phyloP scores from a whole-genome alignment of 2,888 invertebrate genomes.

The Mystacides longicornis region DNA sequence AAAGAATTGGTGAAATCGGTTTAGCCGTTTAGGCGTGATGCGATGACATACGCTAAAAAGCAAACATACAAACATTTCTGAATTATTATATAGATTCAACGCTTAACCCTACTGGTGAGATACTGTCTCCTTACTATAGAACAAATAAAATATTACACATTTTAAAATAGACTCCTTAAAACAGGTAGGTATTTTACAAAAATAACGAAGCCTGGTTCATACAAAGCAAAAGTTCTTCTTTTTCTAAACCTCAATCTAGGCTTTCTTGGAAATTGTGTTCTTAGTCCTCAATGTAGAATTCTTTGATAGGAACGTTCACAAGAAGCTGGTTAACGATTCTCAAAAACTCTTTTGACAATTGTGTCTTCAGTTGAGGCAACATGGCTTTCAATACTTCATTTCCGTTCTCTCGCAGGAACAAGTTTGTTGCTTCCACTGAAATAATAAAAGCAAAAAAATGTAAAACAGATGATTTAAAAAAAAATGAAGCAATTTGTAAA shows the following conservation, averaged over 20 bases:
- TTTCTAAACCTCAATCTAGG: background rate
- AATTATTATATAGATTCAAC: no score
- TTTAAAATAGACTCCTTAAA: no score
- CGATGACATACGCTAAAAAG: no score
- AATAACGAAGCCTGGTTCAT: background rate
- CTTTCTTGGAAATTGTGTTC: background rate
- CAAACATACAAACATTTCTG: no score
- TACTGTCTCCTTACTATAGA: no score
- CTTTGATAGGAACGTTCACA: constrained; percentile 54
- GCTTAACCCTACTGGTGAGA: no score
- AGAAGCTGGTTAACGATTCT: constrained; percentile 59
- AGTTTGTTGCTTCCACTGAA: constrained; percentile 63
- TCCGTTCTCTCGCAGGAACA: constrained; percentile 62
- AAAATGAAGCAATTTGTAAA: no score
- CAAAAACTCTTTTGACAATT: constrained; percentile 55
- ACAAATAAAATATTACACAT: no score
- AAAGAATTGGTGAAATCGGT: no score
- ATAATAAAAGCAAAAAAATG: constrained; percentile 17
- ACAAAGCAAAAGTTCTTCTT: background rate
- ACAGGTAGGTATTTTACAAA: no score
- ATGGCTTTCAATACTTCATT: constrained; percentile 61
- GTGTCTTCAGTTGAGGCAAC: constrained; percentile 59
- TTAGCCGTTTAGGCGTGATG: no score
- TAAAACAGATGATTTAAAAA: no score
- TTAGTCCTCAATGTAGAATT: constrained; percentile 41